Percentiles rank a stretch among this genome's conserved stretches.
Conservation (phyloP, 2,113 vertebrate species). For the Bucco capensis region DNA sequence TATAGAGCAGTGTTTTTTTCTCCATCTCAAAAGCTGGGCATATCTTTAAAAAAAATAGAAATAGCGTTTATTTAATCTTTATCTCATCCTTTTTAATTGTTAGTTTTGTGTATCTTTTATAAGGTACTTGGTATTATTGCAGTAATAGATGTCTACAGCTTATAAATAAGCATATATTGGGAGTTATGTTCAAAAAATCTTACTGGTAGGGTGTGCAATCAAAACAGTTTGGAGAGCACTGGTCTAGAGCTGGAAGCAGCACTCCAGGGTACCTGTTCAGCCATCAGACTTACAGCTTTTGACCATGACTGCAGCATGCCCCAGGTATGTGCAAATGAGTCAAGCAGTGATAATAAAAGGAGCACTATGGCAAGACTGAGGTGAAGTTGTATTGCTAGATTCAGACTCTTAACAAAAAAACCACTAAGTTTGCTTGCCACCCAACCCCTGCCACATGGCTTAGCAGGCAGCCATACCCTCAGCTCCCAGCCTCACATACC, state of each 20-base stretch:
- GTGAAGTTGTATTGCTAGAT: not conserved
- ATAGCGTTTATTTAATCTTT: not conserved
- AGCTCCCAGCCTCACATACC: not conserved
- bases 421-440: rapidly evolving
- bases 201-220: not conserved
- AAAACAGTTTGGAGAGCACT: not conserved
- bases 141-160: not conserved
- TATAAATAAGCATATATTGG: not conserved
- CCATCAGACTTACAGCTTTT: not conserved
- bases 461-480: not conserved
- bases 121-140: not conserved
- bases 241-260: not conserved
- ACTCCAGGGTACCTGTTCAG: too few relatives aligned
- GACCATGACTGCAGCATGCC: not conserved
- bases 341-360: not conserved
- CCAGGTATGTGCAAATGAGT: not conserved
- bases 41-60: not conserved
- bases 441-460: not conserved
- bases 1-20: not conserved
- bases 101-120: not conserved
- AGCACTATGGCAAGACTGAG: rapidly evolving
- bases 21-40: not conserved
- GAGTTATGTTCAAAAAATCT: not conserved
- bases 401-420: not conserved
- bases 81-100: not conserved